Evolutionary conservation across 2,888 invertebrate species (phyloP), one percentile per base, ranked within the genome.

Genomic region (Andrena chrysosceles): DNA sequence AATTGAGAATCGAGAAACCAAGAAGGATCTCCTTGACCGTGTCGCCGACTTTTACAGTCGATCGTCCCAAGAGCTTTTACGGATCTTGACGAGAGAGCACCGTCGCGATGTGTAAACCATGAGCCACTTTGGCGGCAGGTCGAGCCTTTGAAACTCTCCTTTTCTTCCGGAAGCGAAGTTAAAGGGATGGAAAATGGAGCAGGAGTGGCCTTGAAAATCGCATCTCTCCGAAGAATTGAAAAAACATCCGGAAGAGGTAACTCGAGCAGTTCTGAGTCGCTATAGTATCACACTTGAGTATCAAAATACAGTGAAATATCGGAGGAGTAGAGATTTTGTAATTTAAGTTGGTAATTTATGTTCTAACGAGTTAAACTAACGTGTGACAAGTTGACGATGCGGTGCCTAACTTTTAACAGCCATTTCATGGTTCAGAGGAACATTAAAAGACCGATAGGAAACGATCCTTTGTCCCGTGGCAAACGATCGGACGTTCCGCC

Each of bases 81-180:
- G 89, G 86, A 82, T 81, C 86, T 80, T 88, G 91, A 90, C 89
- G 88, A 88, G 89, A 89, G 87, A 90, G 87, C 86, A 82, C 86
- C 90, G 84, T 89, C 87, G 81, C 89, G 87, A 93, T 93, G 91
- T 90, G 92, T 92, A 91, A 93, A 93, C 91, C 92, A 92, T 91
- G 92, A 93, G 91, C 81, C 82, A 82, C 85, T 87, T 89, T 85
- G 88, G 85, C 87, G 84, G 81, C 83, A 77, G 62, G 81, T 81
- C 81, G 80, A 77, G 76, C 84, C 78, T 78, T 74, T 80, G 75
- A 79, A 77, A 72, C 69, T 78, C 73, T 75, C 71, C 77, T 75
- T 83, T 84, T 85, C 81, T 80, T 63, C 71, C 79, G 77, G 67
- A 69, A 76, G 69, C 49, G 63, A 49, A 71, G 72, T 77, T 70